Evolutionary conservation across 2,113 vertebrate genomes (phyloP).

Genomic region (Anhinga anhinga): DNA sequence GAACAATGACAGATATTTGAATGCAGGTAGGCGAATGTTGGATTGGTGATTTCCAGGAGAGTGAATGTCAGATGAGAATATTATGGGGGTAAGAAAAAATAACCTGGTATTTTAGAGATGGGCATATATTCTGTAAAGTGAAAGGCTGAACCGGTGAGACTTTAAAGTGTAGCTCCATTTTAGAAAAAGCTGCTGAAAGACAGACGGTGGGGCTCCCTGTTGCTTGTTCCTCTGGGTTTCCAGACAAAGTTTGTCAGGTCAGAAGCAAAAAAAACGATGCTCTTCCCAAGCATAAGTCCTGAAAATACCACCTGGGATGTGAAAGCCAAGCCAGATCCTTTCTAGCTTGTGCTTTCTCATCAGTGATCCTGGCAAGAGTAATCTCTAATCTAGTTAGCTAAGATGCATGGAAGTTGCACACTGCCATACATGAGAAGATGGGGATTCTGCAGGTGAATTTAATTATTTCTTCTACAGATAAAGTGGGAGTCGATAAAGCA

Average conservation of each 20-base stretch:
- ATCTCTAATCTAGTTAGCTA: conserved; percentile 28
- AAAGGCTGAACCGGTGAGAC: not conserved
- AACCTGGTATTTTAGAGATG: not conserved
- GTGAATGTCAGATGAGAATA: not conserved
- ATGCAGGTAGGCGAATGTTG: not conserved
- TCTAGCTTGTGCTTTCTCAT: not conserved
- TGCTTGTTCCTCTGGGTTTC: not conserved
- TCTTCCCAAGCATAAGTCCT: not conserved
- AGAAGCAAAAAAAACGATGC: not conserved
- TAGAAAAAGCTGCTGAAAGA: conserved; percentile 7
- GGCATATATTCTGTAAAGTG: not conserved
- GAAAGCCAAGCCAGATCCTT: not conserved
- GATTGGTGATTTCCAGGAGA: not conserved
- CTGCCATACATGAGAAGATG: not conserved
- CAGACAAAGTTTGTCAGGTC: not conserved
- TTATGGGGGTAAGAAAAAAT: conserved; percentile 5
- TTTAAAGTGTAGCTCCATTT: conserved; percentile 4
- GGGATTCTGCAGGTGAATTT: conserved; percentile 22
- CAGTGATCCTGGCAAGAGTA: not conserved
- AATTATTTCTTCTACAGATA: not conserved
- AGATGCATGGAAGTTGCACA: not conserved
- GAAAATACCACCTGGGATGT: not conserved
- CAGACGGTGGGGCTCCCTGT: not conserved
- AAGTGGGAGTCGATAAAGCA: not conserved
- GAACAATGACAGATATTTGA: not conserved